Conservation (phyloP, 1,140 invertebrate species). For the Nebria ingens region DNA sequence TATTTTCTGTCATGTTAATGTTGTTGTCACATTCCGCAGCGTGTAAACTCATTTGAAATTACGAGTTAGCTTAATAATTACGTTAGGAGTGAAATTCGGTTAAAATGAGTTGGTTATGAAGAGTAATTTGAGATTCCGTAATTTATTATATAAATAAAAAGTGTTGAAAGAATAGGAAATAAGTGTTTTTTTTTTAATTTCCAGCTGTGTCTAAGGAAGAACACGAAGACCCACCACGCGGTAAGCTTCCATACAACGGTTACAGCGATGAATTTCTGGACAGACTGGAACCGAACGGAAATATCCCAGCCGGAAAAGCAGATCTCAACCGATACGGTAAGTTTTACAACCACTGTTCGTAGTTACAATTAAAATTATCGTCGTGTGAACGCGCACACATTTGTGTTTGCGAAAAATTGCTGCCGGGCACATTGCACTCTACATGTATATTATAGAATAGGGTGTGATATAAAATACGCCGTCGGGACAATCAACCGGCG, state of each 20-base stretch:
- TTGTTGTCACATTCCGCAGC: too few relatives aligned
- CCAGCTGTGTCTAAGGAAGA: slow-evolving; percentile 68
- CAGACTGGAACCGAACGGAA: slow-evolving; percentile 78
- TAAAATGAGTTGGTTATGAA: too few relatives aligned
- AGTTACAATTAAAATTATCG: neutral
- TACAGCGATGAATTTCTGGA: slow-evolving; percentile 87
- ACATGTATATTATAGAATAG: too few relatives aligned
- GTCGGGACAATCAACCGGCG: slow-evolving; percentile 6
- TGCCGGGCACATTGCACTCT: neutral
- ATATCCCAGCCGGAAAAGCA: slow-evolving; percentile 54
- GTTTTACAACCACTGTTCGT: neutral
- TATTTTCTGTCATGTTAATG: too few relatives aligned
- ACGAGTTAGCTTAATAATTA: too few relatives aligned
- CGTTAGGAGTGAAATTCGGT: too few relatives aligned
- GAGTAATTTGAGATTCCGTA: neutral
- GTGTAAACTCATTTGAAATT: too few relatives aligned
- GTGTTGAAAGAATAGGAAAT: too few relatives aligned
- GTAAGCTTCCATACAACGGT: slow-evolving; percentile 72
- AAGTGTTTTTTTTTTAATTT: slow-evolving; percentile 31
- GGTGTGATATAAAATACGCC: neutral
- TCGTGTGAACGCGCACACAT: neutral
- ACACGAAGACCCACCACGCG: slow-evolving; percentile 51
- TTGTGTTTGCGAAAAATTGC: neutral
- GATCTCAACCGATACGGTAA: slow-evolving; percentile 36
- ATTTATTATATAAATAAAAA: neutral